These are phyloP conservation scores for Notodonta ziczac DNA, from an alignment of 2,888 invertebrate species.

Conservation along the genomic window DNA sequence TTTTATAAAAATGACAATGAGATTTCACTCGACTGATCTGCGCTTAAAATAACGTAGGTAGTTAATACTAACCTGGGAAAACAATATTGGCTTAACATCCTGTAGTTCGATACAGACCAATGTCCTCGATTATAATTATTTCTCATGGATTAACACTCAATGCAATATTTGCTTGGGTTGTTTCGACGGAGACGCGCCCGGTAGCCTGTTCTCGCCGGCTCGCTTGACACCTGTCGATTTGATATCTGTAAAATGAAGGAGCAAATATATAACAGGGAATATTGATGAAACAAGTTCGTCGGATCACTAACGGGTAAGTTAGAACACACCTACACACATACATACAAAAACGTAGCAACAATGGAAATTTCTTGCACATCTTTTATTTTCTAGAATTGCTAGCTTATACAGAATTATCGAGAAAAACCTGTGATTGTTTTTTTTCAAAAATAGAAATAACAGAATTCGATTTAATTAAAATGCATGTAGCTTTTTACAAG, in stretches of 20 bases:
- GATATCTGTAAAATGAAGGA: conserved; percentile 55
- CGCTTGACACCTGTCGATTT: conserved; percentile 76
- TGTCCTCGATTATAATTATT: conserved; percentile 42
- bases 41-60: conserved; percentile 30
- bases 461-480: no score
- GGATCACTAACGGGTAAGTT: no score
- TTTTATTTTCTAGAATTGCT: no score
- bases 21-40: conserved; percentile 44
- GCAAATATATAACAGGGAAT: background rate
- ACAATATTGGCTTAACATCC: conserved; percentile 37
- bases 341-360: no score
- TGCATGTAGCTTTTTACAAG: no score
- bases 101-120: conserved; percentile 47
- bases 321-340: no score
- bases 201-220: conserved; percentile 72
- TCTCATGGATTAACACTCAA: conserved; percentile 51
- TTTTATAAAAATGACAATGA: conserved; percentile 33
- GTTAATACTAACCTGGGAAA: conserved; percentile 41
- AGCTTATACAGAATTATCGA: no score
- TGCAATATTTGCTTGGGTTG: conserved; percentile 78
- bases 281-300: no score
- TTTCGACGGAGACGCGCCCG: conserved; percentile 80
- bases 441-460: no score
- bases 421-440: no score
- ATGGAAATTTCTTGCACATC: no score